Base-by-base conservation (phyloP, 2,888 invertebrate genomes). In the Eurytoma adleriae region DNA sequence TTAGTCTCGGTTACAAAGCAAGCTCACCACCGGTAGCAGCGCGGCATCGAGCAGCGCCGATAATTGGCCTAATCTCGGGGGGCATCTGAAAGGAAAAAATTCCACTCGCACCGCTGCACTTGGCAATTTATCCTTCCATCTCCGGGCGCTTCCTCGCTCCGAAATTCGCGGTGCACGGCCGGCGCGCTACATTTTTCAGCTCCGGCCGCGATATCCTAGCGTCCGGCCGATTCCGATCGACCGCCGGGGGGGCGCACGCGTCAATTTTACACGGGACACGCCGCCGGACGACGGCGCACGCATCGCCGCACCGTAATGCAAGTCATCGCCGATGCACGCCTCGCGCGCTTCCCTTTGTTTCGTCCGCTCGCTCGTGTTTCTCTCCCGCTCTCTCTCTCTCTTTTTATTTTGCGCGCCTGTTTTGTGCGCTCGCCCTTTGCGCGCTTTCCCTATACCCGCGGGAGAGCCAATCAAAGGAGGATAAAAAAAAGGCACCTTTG, bases 311-410 rank as follows among this genome's bases (percentile, higher is more conserved):
- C 71, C 75, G 61, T 62, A 75, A 76, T 72, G 76, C 71, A 67
- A 76, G 67, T 80, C 80, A 76, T 80, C 72, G 80, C 76, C 76
- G 68, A 71, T 74, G 76, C 80, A 72, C 54, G 62, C 61, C 61
- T 57, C 27, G 16, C 54, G 50, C 66, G 16, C 10, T 14, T 24
- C 48, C 40, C 59, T 59, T 70, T 70, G 64, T 70, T 70, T 59
- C 54, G 40, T 30, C 27, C 18, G 40, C 57, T 5, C 54, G 40
- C 18, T 16, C 50, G 18, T 18, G 12, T 66, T 16, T 66, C 56
- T 30, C 40, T 56, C 61, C 27, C 16, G 1, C 27, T n/a, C 16
- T 2, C n/a, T 64, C 30, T 30, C 30, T n/a, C 24, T 40, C 7
- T 40, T 10, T 64, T 40, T 62, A n/a, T 62, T 40, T 30, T 40